Base-by-base conservation (phyloP, 2,888 invertebrate genomes). In the Diarsia dahlii region DNA sequence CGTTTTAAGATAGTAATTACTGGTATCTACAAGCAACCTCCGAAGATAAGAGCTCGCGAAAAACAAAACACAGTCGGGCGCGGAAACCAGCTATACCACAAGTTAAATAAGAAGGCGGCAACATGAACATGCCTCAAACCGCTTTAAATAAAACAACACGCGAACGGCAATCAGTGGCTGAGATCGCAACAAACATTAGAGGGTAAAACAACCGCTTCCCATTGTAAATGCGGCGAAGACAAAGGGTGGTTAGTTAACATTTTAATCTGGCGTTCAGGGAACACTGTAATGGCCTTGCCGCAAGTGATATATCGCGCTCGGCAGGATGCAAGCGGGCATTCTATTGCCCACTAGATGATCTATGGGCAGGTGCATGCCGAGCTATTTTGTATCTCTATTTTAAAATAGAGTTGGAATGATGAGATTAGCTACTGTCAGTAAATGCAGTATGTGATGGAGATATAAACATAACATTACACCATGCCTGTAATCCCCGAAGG, bases 191-290 rank as follows among this genome's bases (percentile, higher is more conserved):
- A 82, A 89, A 90, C 90, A 91, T 92, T 90, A 90, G 89, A 89
- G 87, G 86, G 87, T 86, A 89, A 91, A 91, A 90, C 91, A 90
- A 92, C 87, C 88, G 82, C 86, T 91, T 91, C 88, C 90, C 89
- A 89, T 92, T 90, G 90, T 92, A 91, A 92, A 90, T 89, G 92
- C 87, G 88, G 90, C 80, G 90, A 92, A 93, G 92, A 92, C 91
- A 93, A 91, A 91, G 91, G 90, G 91, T 89, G 91, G 92, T 92
- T 92, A 90, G 93, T 93, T 93, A 93, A 93, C 93, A 93, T 94
- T 94, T 94, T 94, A 94, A 94, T 95, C 92, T 90, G 92, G 85
- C 89, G 89, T 91, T 91, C 92, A 88, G 87, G 89, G 88, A 84
- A 88, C 86, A 83, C 89, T 87, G 90, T 93, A 93, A 94, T 92